Evolutionary conservation across 1,140 invertebrate species (phyloP).

Genomic region (Stenopsyche tienmushanensis): DNA sequence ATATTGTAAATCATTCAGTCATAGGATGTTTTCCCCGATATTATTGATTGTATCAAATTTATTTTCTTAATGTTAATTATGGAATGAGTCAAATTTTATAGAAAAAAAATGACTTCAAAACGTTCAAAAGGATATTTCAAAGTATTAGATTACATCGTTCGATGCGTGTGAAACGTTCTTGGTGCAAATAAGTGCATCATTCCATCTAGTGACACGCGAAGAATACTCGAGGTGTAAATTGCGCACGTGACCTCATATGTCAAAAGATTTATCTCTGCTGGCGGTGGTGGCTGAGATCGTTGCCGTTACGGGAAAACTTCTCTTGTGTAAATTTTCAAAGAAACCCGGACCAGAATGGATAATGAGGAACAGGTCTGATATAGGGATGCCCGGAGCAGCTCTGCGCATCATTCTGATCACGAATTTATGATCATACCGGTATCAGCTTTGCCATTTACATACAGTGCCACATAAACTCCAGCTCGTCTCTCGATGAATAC

Average conservation of each 20-base stretch:
- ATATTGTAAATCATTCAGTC: too few relatives aligned
- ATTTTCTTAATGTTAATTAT: too few relatives aligned
- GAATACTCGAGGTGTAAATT: too few relatives aligned
- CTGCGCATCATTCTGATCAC: slow-evolving; percentile 21
- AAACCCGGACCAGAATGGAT: slow-evolving; percentile 18
- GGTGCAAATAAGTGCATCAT: too few relatives aligned
- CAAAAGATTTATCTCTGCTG: not conserved
- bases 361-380: slow-evolving; percentile 12
- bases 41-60: too few relatives aligned
- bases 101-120: too few relatives aligned
- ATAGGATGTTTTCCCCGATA: too few relatives aligned
- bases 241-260: not conserved
- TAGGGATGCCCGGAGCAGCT: slow-evolving; percentile 3
- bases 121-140: too few relatives aligned
- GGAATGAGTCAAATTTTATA: too few relatives aligned
- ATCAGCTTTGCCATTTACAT: not conserved
- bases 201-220: not conserved
- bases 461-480: not conserved
- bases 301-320: not conserved
- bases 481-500: not conserved
- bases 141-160: too few relatives aligned
- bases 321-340: slow-evolving; percentile 23
- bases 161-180: too few relatives aligned
- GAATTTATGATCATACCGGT: slow-evolving; percentile 19
- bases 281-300: not conserved